phyloP scores from a whole-genome alignment of 2,888 invertebrate genomes.

The Limenitis camilla region DNA sequence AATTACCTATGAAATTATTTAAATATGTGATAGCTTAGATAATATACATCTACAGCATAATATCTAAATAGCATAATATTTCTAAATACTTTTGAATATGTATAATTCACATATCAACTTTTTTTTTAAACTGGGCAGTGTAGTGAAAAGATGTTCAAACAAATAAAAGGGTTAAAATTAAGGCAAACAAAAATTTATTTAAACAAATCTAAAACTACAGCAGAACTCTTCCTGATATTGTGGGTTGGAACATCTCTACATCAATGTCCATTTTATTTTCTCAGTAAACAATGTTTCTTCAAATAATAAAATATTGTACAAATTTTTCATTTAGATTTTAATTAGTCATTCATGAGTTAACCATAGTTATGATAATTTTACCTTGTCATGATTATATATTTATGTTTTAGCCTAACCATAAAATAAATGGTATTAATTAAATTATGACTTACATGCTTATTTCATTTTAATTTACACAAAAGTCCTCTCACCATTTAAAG shows the following conservation, averaged over 20 bases:
- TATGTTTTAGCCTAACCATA: conserved; percentile 66
- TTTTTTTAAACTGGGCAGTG: conserved; percentile 35
- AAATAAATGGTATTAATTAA: conserved; percentile 66
- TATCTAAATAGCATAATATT: conserved; percentile 42
- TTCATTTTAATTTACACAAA: conserved; percentile 13
- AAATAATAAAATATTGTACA: conserved; percentile 48
- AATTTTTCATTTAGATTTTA: conserved; percentile 56
- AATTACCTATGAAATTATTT: conserved; percentile 54
- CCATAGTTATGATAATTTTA: conserved; percentile 55
- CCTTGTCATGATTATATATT: conserved; percentile 53
- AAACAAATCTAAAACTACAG: too few species aligned
- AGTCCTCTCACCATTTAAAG: background rate
- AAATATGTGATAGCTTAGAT: conserved; percentile 68
- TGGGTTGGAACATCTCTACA: too few species aligned
- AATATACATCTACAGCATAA: conserved; percentile 40
- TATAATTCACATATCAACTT: conserved; percentile 24
- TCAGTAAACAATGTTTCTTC: conserved; percentile 30
- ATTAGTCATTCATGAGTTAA: conserved; percentile 62
- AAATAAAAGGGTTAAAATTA: too few species aligned
- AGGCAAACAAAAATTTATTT: too few species aligned
- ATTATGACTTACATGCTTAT: conserved; percentile 18
- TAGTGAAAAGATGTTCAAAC: too few species aligned
- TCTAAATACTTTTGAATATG: conserved; percentile 6
- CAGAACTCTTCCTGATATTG: too few species aligned
- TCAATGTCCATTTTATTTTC: too few species aligned